Percentiles rank a stretch among this genome's conserved stretches.
phyloP scores from a whole-genome alignment of 2,888 invertebrate genomes.

The Halocaridina rubra region DNA sequence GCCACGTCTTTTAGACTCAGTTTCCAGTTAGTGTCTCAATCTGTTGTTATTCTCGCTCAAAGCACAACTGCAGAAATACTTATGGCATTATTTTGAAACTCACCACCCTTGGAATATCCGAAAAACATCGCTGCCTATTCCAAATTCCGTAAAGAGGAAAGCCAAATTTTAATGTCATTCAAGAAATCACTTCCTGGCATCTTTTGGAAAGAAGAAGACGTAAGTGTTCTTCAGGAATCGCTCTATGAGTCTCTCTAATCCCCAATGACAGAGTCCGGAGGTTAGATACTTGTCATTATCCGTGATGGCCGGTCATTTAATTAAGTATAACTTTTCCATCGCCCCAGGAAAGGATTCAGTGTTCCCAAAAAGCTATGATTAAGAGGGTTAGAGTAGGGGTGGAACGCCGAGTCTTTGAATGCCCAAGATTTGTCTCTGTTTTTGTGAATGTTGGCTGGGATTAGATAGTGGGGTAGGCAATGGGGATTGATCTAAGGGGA shows the following conservation, averaged over 20 bases:
- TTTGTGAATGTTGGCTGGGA: constrained; percentile 33
- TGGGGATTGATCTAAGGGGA: too few species aligned
- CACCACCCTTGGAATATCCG: too few species aligned
- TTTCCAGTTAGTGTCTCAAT: too few species aligned
- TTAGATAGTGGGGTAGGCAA: not conserved
- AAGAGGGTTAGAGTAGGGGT: constrained; percentile 46
- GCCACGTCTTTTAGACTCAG: too few species aligned
- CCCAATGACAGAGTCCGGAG: constrained; percentile 44
- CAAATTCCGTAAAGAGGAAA: too few species aligned
- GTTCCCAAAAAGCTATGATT: constrained; percentile 45
- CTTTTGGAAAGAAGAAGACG: constrained; percentile 29
- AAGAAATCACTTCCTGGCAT: too few species aligned
- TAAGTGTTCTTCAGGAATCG: constrained; percentile 19
- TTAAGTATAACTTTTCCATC: constrained; percentile 54
- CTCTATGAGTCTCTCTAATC: constrained; percentile 46
- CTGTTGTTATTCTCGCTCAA: too few species aligned
- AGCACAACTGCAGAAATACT: too few species aligned
- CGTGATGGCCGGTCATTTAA: constrained; percentile 54
- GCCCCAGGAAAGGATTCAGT: constrained; percentile 44
- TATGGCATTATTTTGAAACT: too few species aligned
- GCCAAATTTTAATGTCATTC: too few species aligned
- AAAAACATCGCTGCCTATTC: too few species aligned
- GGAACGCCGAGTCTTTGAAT: constrained; percentile 9
- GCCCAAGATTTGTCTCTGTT: constrained; percentile 44
- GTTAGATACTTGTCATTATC: constrained; percentile 48